Conservation (phyloP, 2,113 vertebrate genomes). For the Apaloderma vittatum region DNA sequence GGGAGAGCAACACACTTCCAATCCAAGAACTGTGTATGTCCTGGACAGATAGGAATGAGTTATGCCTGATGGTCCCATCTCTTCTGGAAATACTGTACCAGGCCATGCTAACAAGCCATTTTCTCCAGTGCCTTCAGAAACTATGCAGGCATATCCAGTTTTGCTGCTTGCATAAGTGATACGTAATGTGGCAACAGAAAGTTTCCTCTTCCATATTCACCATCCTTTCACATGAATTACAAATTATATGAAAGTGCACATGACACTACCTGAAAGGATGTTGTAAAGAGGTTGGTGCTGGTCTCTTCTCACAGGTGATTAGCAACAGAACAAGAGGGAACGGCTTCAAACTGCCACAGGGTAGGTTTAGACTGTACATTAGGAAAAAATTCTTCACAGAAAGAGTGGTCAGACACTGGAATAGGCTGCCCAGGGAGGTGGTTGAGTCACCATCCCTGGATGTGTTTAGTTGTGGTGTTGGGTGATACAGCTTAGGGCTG, state of each 20-base stretch:
- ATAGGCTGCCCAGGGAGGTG: no score
- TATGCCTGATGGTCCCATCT: neutral
- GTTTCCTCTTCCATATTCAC: neutral
- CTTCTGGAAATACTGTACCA: neutral
- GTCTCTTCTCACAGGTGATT: no score
- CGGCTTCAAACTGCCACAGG: no score
- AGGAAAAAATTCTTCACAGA: no score
- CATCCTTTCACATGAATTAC: neutral
- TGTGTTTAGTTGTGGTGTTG: no score
- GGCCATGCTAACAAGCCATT: neutral
- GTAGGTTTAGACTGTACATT: no score
- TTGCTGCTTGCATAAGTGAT: neutral
- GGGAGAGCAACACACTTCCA: neutral
- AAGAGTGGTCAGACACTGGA: no score
- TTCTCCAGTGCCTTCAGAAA: neutral
- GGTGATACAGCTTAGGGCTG: no score
- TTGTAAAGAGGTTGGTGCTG: no score
- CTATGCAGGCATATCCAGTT: neutral
- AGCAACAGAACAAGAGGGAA: no score
- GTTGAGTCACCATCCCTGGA: no score
- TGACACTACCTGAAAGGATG: neutral
- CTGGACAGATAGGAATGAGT: neutral
- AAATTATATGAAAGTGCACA: neutral
- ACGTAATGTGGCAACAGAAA: neutral
- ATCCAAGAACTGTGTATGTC: neutral